phyloP scores from a whole-genome alignment of 2,888 invertebrate genomes.

The Aporophyla lueneburgensis region DNA sequence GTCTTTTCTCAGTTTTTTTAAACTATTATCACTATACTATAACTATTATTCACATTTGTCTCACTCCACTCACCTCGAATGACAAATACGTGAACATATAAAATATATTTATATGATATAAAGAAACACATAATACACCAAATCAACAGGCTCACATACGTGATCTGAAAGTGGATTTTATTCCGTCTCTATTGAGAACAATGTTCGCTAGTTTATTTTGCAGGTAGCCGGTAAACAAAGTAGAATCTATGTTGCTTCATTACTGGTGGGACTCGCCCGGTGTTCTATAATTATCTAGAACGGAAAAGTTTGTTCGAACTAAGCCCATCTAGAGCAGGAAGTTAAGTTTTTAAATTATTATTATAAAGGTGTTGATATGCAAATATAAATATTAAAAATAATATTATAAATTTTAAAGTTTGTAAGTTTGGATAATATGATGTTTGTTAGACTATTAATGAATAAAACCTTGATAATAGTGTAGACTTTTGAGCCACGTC shows the following conservation, averaged over 20 bases:
- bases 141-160: slow-evolving; percentile 66
- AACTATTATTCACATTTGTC: slow-evolving; percentile 14
- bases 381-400: too few relatives aligned
- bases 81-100: slow-evolving; percentile 48
- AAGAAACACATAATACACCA: slow-evolving; percentile 59
- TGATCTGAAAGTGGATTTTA: slow-evolving; percentile 60
- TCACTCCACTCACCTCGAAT: slow-evolving; percentile 19
- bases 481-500: too few relatives aligned
- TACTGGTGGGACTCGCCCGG: slow-evolving; percentile 28
- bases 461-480: too few relatives aligned
- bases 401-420: too few relatives aligned
- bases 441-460: too few relatives aligned
- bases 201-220: slow-evolving; percentile 52
- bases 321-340: background rate
- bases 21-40: too few relatives aligned
- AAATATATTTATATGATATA: slow-evolving; percentile 48
- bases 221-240: slow-evolving; percentile 51
- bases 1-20: too few relatives aligned
- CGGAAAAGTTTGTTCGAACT: slow-evolving; percentile 28
- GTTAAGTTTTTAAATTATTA: slow-evolving; percentile 5
- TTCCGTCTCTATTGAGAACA: slow-evolving; percentile 47
- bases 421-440: too few relatives aligned
- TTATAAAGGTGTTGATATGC: slow-evolving; percentile 12
- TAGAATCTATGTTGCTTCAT: slow-evolving; percentile 44
- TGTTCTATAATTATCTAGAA: slow-evolving; percentile 40